Percentiles rank a stretch among this genome's conserved stretches.
phyloP scores from a whole-genome alignment of 1,140 invertebrate species.

The Paracyclopina nana region DNA sequence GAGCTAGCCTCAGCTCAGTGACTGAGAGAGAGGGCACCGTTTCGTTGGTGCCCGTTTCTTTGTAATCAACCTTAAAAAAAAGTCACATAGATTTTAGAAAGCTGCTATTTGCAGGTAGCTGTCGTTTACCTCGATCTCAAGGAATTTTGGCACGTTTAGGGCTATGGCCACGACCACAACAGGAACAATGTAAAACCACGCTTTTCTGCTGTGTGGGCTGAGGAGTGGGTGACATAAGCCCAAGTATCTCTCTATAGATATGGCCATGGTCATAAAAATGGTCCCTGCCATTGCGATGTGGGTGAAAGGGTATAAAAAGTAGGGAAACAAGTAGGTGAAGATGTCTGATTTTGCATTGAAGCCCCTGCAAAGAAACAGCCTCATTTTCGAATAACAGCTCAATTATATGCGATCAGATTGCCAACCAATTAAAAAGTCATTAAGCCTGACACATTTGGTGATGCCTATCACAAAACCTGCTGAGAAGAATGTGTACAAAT shows the following conservation, averaged over 20 bases:
- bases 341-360: constrained; percentile 3
- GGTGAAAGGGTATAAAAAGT: background rate
- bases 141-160: constrained; percentile 8
- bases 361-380: too few relatives aligned
- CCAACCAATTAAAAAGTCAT: too few relatives aligned
- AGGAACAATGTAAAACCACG: constrained; percentile 10
- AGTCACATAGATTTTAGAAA: too few relatives aligned
- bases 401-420: too few relatives aligned
- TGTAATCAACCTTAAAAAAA: too few relatives aligned
- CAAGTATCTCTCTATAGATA: constrained; percentile 11
- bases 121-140: constrained; percentile 8
- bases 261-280: constrained; percentile 13
- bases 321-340: constrained; percentile 5
- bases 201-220: background rate
- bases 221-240: constrained; percentile 5
- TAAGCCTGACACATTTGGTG: too few relatives aligned
- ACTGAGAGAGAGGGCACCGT: background rate
- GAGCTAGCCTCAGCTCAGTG: background rate
- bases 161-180: background rate
- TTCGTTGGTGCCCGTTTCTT: background rate
- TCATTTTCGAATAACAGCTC: too few relatives aligned
- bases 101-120: too few relatives aligned
- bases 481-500: too few relatives aligned
- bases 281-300: constrained; percentile 1
- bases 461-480: too few relatives aligned